Evolutionary conservation across 2,113 vertebrate genomes (phyloP).

Genomic region (Sphaerodactylus townsendi): DNA sequence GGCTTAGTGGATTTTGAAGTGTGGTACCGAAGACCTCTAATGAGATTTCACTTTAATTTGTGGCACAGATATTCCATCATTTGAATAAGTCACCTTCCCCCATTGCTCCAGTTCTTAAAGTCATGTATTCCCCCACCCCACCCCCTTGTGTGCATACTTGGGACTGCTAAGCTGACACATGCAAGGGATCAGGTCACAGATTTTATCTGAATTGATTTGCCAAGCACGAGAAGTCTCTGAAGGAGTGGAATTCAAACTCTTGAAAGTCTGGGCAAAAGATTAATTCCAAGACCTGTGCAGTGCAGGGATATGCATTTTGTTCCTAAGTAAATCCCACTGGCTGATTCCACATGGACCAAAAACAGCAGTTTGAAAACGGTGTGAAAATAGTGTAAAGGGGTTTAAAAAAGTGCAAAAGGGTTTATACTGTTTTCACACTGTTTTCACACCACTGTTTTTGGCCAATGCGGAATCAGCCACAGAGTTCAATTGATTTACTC

Average conservation of each 20-base stretch:
- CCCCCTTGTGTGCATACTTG: background rate
- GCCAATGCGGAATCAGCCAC: no score
- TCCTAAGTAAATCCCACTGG: background rate
- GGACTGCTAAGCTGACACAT: no score
- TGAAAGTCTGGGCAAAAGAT: no score
- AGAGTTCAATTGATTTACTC: background rate
- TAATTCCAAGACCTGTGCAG: background rate
- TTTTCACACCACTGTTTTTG: no score
- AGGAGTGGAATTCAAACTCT: background rate
- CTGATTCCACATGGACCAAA: no score
- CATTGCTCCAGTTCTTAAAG: background rate
- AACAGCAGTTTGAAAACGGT: no score
- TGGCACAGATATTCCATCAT: background rate
- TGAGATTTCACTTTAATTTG: slow-evolving; percentile 2
- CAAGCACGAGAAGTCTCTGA: background rate
- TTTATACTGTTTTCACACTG: no score
- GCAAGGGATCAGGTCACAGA: background rate
- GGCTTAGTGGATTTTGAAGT: slow-evolving; percentile 1
- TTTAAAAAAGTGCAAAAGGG: no score
- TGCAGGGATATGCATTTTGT: background rate
- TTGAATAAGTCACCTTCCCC: background rate
- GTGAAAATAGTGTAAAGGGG: no score
- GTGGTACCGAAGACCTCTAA: background rate
- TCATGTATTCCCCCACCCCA: background rate
- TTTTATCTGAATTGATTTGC: background rate